These are phyloP conservation scores for Zaprionus davidi DNA, from an alignment of 1,140 invertebrate genomes.

Conservation along the genomic window DNA sequence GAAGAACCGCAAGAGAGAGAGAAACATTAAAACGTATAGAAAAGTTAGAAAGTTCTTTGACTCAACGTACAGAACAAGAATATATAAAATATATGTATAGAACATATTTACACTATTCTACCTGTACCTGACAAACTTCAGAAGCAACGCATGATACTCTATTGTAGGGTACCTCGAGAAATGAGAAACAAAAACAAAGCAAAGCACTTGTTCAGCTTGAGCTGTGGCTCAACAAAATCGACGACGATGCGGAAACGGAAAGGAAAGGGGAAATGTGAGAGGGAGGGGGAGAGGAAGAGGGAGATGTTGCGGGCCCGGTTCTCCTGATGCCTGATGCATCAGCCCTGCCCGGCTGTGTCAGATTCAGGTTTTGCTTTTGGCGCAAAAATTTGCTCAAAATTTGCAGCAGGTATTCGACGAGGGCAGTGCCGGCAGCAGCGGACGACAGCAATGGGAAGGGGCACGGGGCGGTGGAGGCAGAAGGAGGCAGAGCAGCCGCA, in stretches of 20 bases:
- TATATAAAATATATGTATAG: not conserved
- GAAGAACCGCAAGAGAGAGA: too few relatives aligned
- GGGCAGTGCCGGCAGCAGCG: not conserved
- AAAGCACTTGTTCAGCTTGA: conserved; percentile 72
- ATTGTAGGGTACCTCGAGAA: not conserved
- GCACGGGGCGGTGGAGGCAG: conserved; percentile 14
- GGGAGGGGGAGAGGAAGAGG: not conserved
- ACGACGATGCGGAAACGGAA: conserved; percentile 55
- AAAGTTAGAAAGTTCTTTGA: too few relatives aligned
- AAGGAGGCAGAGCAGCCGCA: conserved; percentile 51
- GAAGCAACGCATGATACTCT: not conserved
- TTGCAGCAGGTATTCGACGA: conserved; percentile 64
- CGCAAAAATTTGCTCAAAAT: conserved; percentile 77
- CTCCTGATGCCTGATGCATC: not conserved
- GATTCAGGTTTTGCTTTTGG: conserved; percentile 81
- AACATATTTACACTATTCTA: not conserved
- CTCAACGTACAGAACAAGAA: too few relatives aligned
- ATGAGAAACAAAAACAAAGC: conserved; percentile 53
- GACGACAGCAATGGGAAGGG: not conserved
- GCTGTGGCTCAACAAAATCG: conserved; percentile 63
- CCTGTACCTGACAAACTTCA: not conserved
- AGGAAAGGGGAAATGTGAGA: not conserved
- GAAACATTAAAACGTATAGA: too few relatives aligned
- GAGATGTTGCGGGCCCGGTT: not conserved
- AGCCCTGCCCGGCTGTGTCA: conserved; percentile 48